Evolutionary conservation across 2,113 vertebrate species (phyloP).

Genomic region (Podilymbus podiceps): DNA sequence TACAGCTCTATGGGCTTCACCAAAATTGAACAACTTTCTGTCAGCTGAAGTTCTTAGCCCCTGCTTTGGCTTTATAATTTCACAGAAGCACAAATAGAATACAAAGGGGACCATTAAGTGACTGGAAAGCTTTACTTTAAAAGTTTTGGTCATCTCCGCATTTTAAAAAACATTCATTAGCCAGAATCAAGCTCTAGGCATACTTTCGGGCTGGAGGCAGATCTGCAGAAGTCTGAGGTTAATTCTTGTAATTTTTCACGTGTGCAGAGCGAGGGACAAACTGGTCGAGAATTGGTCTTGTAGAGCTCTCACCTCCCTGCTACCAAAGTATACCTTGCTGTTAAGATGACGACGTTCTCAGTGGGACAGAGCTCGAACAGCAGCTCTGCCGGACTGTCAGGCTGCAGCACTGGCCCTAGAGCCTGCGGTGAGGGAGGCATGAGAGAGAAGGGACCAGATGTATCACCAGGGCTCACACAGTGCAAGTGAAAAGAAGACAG

Average conservation of each 20-base stretch:
- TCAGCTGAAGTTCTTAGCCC: background rate
- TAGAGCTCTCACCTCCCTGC: background rate
- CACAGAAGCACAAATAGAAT: background rate
- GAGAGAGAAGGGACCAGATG: background rate
- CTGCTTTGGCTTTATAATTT: background rate
- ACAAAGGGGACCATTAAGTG: background rate
- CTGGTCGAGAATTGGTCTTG: background rate
- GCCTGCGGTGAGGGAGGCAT: fast-evolving
- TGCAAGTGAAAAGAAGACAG: fast-evolving
- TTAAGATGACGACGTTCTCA: background rate
- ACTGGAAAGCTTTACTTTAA: background rate
- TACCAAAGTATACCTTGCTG: background rate
- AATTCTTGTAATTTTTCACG: background rate
- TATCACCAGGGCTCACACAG: fast-evolving
- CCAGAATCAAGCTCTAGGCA: background rate
- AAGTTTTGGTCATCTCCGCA: background rate
- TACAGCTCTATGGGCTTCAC: background rate
- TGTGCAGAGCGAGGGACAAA: background rate
- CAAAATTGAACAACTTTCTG: background rate
- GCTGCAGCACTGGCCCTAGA: background rate
- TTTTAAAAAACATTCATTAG: background rate
- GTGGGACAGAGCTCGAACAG: background rate
- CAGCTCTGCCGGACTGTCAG: background rate
- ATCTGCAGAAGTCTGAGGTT: background rate
- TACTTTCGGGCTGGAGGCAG: background rate